A percentile compares a stretch with the other conserved stretches of the same genome.
Evolutionary conservation across 1,140 invertebrate genomes (phyloP).

Genomic region (Bilobella aurantiaca): DNA sequence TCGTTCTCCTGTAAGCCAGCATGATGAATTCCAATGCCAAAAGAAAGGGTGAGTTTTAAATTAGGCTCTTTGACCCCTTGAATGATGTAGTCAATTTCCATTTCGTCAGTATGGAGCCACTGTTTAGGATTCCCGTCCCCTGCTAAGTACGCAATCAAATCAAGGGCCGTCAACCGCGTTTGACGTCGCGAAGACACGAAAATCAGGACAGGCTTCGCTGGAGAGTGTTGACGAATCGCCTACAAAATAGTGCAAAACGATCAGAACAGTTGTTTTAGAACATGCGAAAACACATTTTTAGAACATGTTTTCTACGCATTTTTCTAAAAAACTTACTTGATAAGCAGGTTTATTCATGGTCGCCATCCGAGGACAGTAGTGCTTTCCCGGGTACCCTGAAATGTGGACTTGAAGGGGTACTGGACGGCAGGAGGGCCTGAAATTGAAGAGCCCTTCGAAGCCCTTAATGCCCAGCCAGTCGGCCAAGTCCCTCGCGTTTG

Average conservation of each 20-base stretch:
- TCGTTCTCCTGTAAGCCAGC: constrained; percentile 88
- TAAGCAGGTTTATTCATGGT: constrained; percentile 99
- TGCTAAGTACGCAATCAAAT: constrained; percentile 86
- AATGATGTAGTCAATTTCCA: constrained; percentile 67
- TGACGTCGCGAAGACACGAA: constrained; percentile 98
- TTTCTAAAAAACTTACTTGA: constrained; percentile 47
- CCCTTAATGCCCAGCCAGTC: constrained; percentile 84
- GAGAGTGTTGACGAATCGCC: constrained; percentile 86
- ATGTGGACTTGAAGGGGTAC: constrained; percentile 95
- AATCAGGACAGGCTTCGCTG: constrained; percentile 76
- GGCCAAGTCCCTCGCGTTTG: constrained; percentile 92
- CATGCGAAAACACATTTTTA: no score
- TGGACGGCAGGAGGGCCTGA: constrained; percentile 90
- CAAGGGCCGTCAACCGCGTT: constrained; percentile 90
- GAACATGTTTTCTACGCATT: no score
- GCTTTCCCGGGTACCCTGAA: constrained; percentile 83
- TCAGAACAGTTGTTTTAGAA: constrained; percentile 2
- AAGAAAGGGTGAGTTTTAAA: constrained; percentile 84
- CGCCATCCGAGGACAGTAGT: constrained; percentile 98
- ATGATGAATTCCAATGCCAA: constrained; percentile 98
- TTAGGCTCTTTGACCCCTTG: constrained; percentile 76
- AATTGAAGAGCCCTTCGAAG: constrained; percentile 87
- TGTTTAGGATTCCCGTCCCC: constrained; percentile 86
- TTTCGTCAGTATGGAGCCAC: constrained; percentile 81
- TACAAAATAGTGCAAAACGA: constrained; percentile 23